Evolutionary conservation across 2,113 vertebrate species (phyloP).

Genomic region (Vicugna pacos): DNA sequence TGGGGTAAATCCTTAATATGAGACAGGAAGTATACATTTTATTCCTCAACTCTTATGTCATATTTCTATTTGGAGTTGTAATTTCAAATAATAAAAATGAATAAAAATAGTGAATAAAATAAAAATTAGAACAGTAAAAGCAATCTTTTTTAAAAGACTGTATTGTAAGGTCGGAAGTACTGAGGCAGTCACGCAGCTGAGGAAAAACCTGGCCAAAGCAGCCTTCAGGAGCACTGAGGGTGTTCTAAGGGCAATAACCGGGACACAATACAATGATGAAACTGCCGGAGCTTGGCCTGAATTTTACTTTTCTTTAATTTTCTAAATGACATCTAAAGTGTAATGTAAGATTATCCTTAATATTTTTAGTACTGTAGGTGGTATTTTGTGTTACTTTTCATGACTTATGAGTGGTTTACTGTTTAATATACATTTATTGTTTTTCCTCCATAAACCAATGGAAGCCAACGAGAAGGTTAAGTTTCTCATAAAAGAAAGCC

Average conservation of each 20-base stretch:
- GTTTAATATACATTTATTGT: neutral
- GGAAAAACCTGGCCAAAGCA: neutral
- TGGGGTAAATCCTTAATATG: too few species aligned
- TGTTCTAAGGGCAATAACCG: fast-evolving
- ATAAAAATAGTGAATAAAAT: neutral
- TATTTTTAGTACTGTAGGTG: neutral
- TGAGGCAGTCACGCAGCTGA: neutral
- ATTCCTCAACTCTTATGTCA: neutral
- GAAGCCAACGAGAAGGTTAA: neutral
- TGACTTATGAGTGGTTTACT: neutral
- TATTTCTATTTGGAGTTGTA: neutral
- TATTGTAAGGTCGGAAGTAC: neutral
- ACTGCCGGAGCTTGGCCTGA: neutral
- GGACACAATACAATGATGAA: neutral
- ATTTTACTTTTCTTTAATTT: neutral
- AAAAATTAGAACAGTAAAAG: neutral
- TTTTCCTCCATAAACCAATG: neutral
- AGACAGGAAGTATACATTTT: neutral
- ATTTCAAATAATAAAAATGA: neutral
- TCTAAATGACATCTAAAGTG: neutral
- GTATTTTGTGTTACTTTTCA: neutral
- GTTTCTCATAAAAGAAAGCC: neutral
- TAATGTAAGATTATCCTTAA: neutral
- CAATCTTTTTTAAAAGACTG: neutral
- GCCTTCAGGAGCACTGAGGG: fast-evolving